These are phyloP conservation scores for Scarus forsteni DNA, from an alignment of 2,797 vertebrate species.

Conservation along the genomic window DNA sequence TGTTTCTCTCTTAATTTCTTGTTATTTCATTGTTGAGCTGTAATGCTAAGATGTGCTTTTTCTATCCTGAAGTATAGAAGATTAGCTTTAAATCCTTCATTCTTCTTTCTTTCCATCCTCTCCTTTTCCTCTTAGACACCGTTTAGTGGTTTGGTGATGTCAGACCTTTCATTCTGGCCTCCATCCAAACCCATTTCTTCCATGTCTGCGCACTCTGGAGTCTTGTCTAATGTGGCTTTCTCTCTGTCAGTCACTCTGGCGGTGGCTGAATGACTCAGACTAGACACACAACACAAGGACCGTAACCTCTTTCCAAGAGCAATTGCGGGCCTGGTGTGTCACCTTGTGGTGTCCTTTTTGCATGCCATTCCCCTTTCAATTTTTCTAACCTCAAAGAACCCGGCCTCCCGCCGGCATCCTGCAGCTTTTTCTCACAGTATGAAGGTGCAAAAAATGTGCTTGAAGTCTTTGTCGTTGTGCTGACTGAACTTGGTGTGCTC, in stretches of 20 bases:
- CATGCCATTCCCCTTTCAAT: conserved; percentile 17
- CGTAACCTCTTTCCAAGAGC: conserved; percentile 42
- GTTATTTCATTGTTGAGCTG: neutral
- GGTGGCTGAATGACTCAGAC: conserved; percentile 64
- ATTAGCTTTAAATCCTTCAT: conserved; percentile 34
- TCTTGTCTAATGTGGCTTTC: conserved; percentile 65
- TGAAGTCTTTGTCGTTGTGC: conserved; percentile 5
- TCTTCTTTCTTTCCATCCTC: neutral
- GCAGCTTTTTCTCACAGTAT: neutral
- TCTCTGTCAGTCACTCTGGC: conserved; percentile 50
- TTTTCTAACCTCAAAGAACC: conserved; percentile 17
- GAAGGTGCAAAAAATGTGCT: neutral
- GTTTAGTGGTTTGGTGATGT: conserved; percentile 50
- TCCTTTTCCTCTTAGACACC: conserved; percentile 15
- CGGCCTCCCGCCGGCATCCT: neutral
- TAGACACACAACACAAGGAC: conserved; percentile 58
- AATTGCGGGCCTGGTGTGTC: conserved; percentile 41
- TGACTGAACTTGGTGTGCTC: neutral
- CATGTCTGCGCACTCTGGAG: conserved; percentile 26
- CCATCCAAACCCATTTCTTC: conserved; percentile 50
- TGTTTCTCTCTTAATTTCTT: conserved; percentile 9
- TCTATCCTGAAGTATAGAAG: conserved; percentile 19
- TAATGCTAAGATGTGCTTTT: conserved; percentile 1
- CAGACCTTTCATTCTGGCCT: conserved; percentile 51
- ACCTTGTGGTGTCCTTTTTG: conserved; percentile 40